Percentiles rank a stretch among this genome's conserved stretches.
Evolutionary conservation across 2,113 vertebrate genomes (phyloP).

Genomic region (Entosphenus tridentatus): DNA sequence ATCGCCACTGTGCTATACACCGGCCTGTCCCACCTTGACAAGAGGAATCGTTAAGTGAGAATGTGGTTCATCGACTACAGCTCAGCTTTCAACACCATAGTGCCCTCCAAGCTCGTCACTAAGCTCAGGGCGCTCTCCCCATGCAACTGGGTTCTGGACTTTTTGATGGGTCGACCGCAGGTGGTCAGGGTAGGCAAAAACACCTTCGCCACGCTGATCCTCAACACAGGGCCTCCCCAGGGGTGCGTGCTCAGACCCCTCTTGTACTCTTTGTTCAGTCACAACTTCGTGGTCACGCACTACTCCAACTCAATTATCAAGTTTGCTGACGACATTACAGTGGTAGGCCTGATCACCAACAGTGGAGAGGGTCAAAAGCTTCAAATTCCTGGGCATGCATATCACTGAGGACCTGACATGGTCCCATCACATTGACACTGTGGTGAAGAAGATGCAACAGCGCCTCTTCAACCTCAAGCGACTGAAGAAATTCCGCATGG

Average conservation of each 20-base stretch:
- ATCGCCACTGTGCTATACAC: no score
- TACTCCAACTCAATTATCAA: constrained; percentile 8
- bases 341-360: constrained; percentile 7
- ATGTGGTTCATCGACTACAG: background rate
- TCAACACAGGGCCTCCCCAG: background rate
- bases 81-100: background rate
- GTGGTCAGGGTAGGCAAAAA: constrained; percentile 1
- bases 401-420: constrained; percentile 4
- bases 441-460: constrained; percentile 1
- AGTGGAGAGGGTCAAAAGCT: background rate
- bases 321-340: constrained; percentile 8
- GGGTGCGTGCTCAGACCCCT: background rate
- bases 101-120: background rate
- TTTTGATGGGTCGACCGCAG: background rate
- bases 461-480: background rate
- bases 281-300: constrained; percentile 5
- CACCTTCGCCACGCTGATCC: background rate
- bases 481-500: no score
- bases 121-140: background rate
- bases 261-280: constrained; percentile 7
- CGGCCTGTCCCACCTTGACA: background rate
- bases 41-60: background rate
- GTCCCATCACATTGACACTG: background rate
- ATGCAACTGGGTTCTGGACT: background rate
- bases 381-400: constrained; percentile 2